Evolutionary conservation across 2,888 invertebrate genomes (phyloP).

Genomic region (Apodemia hepburni): DNA sequence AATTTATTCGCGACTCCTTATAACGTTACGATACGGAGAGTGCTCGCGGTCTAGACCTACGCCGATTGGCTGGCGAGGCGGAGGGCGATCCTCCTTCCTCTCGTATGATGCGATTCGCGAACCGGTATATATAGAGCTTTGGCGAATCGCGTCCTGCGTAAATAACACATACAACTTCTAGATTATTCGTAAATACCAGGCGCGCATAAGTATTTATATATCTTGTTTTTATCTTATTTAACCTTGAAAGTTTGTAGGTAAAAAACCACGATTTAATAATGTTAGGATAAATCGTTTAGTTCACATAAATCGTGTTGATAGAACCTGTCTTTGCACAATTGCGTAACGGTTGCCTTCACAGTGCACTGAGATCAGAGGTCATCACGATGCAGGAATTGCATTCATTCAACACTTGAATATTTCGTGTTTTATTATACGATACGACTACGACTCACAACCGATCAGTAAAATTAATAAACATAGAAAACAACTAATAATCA

Average conservation of each 20-base stretch:
- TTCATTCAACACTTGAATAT: conserved; percentile 26
- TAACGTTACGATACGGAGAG: conserved; percentile 44
- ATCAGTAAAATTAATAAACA: background rate
- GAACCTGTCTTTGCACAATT: conserved; percentile 59
- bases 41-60: conserved; percentile 49
- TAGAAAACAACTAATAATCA: no score
- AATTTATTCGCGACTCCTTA: conserved; percentile 68
- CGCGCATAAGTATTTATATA: conserved; percentile 36
- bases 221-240: conserved; percentile 10
- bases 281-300: background rate
- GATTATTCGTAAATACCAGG: conserved; percentile 42
- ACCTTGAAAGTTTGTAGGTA: background rate
- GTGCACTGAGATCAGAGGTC: conserved; percentile 59
- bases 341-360: conserved; percentile 45
- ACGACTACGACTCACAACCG: background rate
- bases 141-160: conserved; percentile 59
- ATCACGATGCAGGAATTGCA: conserved; percentile 36
- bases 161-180: conserved; percentile 37
- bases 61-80: conserved; percentile 60
- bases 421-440: background rate
- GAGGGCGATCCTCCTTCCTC: conserved; percentile 78
- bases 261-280: background rate
- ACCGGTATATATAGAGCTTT: conserved; percentile 47
- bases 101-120: conserved; percentile 73
- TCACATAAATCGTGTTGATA: conserved; percentile 27